Evolutionary conservation across 2,113 vertebrate genomes (phyloP), one percentile per base, ranked within the genome.

Genomic region (Clinocottus analis): DNA sequence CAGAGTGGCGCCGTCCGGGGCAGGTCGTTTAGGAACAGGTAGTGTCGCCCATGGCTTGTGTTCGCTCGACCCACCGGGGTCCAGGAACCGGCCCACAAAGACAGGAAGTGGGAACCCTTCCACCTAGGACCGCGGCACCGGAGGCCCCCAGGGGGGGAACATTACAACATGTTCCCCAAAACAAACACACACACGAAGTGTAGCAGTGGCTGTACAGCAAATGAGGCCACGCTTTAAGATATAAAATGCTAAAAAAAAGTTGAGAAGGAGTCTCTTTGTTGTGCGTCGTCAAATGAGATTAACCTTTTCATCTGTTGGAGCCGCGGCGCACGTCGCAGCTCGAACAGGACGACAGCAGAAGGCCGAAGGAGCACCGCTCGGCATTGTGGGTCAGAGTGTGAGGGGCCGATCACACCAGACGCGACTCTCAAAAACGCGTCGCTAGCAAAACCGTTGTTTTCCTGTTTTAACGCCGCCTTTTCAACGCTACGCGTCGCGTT

Each of bases 231-330:
- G 65, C 76, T 79, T 63, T 59, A 75, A 76, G 65, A 62, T 35
- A 67, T 47, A 53, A 23, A 80, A 37, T 13, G 13, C 39, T n/a
- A n/a, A 45, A 45, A 45, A 45, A 16, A 43, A 66, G 82, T 72
- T 59, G 65, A 17, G 5, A 21, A 23, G 17, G 73, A 35, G 76
- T 14, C 72, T 89, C 88, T 85, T 74, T 90, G 87, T 88, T 86
- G 84, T 71, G 64, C 76, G 79, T 80, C 83, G 90, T 89, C 92
- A 86, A 78, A 81, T 62, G 59, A 82, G 37, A 87, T 92, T 85
- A 90, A 91, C 90, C 88, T 88, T 83, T 89, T 93, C 89, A 85
- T 91, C 85, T 81, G 59, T 85, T 85, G 39, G 27, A 69, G 65
- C 74, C n/a, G n/a, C n/a, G n/a, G n/a, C n/a, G n/a, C n/a, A n/a